Evolutionary conservation across 2,113 vertebrate species (phyloP).

Genomic region (Dendropsophus ebraccatus): DNA sequence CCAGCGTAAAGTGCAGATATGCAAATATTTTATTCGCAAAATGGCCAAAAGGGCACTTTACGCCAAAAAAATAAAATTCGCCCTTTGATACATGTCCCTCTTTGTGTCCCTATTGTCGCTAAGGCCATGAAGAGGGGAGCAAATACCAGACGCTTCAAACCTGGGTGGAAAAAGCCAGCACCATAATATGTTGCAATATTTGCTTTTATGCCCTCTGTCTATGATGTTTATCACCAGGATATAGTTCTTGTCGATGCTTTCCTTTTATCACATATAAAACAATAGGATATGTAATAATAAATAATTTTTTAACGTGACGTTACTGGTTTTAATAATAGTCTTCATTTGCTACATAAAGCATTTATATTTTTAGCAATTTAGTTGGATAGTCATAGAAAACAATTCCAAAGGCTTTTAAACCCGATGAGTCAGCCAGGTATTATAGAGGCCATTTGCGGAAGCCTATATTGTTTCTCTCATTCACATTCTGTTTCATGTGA

Average conservation of each 20-base stretch:
- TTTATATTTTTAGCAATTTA: background rate
- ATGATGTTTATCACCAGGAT: background rate
- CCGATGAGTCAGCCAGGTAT: background rate
- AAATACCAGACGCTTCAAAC: too few species aligned
- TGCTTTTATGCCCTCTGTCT: background rate
- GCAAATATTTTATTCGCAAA: too few species aligned
- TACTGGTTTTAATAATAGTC: background rate
- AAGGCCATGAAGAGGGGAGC: too few species aligned
- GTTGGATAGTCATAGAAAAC: background rate
- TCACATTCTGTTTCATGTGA: background rate
- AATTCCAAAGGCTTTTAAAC: background rate
- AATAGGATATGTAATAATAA: background rate
- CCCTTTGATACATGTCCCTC: too few species aligned
- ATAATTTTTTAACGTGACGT: too few species aligned
- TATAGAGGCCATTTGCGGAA: background rate
- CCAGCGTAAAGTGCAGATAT: too few species aligned
- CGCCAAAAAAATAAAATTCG: too few species aligned
- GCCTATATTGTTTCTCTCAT: slow-evolving; percentile 10
- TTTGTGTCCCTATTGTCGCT: too few species aligned
- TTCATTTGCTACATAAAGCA: background rate
- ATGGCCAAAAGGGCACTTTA: too few species aligned
- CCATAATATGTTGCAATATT: background rate
- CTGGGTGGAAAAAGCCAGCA: background rate
- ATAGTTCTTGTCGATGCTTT: background rate
- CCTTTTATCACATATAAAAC: background rate